Percentiles rank a stretch among this genome's conserved stretches.
Conservation (phyloP, 2,113 vertebrate genomes). For the Sciurus niger region DNA sequence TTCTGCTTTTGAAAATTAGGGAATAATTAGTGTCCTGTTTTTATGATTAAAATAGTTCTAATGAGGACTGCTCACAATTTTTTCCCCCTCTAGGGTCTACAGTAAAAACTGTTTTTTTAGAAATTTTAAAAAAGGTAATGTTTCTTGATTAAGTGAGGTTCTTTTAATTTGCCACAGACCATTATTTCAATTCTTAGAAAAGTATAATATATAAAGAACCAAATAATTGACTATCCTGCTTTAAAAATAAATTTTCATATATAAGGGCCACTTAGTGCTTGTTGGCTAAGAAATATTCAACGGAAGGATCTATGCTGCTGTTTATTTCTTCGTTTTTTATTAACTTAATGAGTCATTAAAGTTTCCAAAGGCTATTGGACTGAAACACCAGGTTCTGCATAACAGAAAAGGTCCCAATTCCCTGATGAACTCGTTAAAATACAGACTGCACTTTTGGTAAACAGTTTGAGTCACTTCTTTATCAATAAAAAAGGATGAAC, state of each 20-base stretch:
- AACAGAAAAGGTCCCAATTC: not conserved
- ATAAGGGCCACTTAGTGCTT: not conserved
- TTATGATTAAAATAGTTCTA: conserved; percentile 30
- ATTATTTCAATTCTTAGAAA: conserved; percentile 9
- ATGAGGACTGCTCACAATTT: not conserved
- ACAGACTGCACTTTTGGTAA: not conserved
- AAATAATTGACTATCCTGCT: not conserved
- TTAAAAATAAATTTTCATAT: conserved; percentile 44
- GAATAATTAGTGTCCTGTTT: not conserved
- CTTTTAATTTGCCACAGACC: not conserved
- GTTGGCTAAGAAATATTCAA: conserved; percentile 14
- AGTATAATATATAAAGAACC: not conserved
- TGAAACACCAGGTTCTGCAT: not conserved
- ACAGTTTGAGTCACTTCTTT: not conserved
- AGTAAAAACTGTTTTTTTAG: not conserved
- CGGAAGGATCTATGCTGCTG: not conserved
- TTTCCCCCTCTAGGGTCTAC: not conserved
- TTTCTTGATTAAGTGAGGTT: conserved; percentile 18
- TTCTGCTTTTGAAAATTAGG: not conserved
- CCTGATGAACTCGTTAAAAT: not conserved
- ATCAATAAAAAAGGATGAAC: not conserved
- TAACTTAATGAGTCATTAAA: not conserved
- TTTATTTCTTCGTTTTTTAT: conserved; percentile 40
- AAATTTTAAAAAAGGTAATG: not conserved
- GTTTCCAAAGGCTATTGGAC: not conserved